Base-by-base conservation (phyloP, 2,797 vertebrate species). In the Ptychadena robeensis region DNA sequence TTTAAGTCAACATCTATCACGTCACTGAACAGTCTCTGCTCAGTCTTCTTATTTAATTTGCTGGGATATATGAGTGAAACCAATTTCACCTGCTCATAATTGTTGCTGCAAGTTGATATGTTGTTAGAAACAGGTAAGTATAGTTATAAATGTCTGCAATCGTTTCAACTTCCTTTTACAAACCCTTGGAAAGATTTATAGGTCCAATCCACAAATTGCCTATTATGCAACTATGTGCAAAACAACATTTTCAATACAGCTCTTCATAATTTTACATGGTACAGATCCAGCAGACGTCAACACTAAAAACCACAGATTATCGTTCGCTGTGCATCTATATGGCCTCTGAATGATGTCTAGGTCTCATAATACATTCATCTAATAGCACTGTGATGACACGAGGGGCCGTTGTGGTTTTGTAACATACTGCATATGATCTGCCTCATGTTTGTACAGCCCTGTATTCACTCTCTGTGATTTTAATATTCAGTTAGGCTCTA, bases 301-400 rank as follows among this genome's bases (percentile, higher is more conserved):
- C 73, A 78, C 32, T 53, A 27, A 66, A 57, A 53, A 35, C 30
- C 65, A 25, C 76, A 69, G 65, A 53, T 40, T 28, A 32, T 31
- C 18, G 22, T 32, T 68, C 18, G 2, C 76, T 22, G 14, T 25
- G n/a, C 5, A 78, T 57, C 32, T 15, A 14, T 37, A 35, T 18
- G 31, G 48, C 44, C 76, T 59, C 18, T 14, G 65, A 68, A 68
- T 68, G 32, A 57, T 30, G 10, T 35, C 30, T 25, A 57, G 22
- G 76, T 59, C 76, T 57, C 31, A 11, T 34, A 2, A 31, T 53
- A 25, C 44, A 11, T 57, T 69, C 44, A 48, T 12, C n/a, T 57
- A 69, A 79, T 68, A 22, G 76, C 75, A 57, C 9, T 12, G 31
- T 35, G 65, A 69, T 68, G 76, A 37, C 65, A 68, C n/a, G 30